Evolutionary conservation across 2,888 invertebrate species (phyloP), one percentile per base, ranked within the genome.

Genomic region (Pandemis corylana): DNA sequence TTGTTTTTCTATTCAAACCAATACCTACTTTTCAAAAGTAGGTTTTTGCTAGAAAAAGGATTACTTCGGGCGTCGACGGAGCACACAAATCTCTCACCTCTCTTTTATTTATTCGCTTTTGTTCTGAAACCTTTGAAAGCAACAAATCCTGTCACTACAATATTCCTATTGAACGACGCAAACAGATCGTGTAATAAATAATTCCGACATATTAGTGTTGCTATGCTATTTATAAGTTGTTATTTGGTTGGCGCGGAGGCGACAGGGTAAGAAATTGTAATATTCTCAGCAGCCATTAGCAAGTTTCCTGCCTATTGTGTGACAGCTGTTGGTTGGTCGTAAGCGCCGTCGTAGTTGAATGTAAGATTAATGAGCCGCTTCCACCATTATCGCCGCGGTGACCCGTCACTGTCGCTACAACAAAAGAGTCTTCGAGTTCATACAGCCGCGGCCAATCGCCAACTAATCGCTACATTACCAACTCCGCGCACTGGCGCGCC

Each of bases 341-440:
- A 69, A 74, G 70, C 66, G 74, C 59, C 72, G 84, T 80, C 83
- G 84, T 88, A 87, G 88, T 88, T 90, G 91, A 91, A 90, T 90
- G 87, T 87, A 91, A 91, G 92, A 93, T 93, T 93, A 91, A 93
- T 93, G 92, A 88, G 81, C 79, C 80, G 77, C 79, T 83, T 81
- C 83, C 82, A 81, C 83, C 86, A 88, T 88, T 88, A 85, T 85
- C 81, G 82, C 83, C 81, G 80, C 85, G 84, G 88, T 89, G 86
- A 83, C 86, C 86, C 86, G 89, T 88, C 89, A 86, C 83, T 81
- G 84, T 78, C 82, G 81, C 82, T 85, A 85, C 82, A 84, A 88
- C 86, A 87, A 88, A 87, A 86, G 85, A 78, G 81, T 83, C 83
- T 82, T 79, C 77, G 78, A 78, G 80, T 77, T 79, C 79, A 79